A percentile compares a stretch with the other conserved stretches of the same genome.
Evolutionary conservation across 1,140 invertebrate genomes (phyloP).

Genomic region (Cylas formicarius): DNA sequence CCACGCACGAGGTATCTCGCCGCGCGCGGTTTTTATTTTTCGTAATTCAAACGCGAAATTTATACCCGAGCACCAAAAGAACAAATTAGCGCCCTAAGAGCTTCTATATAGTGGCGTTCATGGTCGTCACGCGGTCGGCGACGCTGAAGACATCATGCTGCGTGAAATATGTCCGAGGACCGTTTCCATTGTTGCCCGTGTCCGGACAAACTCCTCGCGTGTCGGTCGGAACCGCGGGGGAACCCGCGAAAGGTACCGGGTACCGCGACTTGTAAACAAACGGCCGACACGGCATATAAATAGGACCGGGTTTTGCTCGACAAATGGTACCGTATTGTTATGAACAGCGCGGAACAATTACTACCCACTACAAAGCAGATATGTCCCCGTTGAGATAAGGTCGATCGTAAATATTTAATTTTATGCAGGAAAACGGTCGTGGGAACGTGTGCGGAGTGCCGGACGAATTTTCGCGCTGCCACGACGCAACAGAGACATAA

Average conservation of each 20-base stretch:
- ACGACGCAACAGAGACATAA: too few relatives aligned
- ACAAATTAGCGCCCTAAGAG: constrained; percentile 26
- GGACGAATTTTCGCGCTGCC: too few relatives aligned
- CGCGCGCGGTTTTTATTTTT: too few relatives aligned
- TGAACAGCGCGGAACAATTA: constrained; percentile 1
- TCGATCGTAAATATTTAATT: too few relatives aligned
- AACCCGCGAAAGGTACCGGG: constrained; percentile 16
- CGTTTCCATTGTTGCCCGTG: constrained; percentile 10
- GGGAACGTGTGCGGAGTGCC: too few relatives aligned
- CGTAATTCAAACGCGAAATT: too few relatives aligned
- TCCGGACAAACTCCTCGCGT: constrained; percentile 20
- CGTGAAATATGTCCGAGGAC: constrained; percentile 24
- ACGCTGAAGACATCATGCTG: constrained; percentile 23
- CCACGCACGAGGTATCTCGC: too few relatives aligned
- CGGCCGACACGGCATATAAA: constrained; percentile 21
- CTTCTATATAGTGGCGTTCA: constrained; percentile 21
- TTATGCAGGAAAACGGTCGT: too few relatives aligned
- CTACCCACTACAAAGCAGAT: constrained; percentile 1
- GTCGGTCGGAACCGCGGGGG: constrained; percentile 23
- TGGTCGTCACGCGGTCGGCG: constrained; percentile 16
- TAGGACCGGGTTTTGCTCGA: constrained; percentile 12
- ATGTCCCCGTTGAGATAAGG: too few relatives aligned
- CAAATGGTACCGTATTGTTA: constrained; percentile 22
- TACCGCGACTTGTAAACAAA: constrained; percentile 27
- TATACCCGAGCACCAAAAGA: too few relatives aligned